These are phyloP conservation scores for Calliphora vomitoria DNA, from an alignment of 2,888 invertebrate genomes.

Conservation along the genomic window DNA sequence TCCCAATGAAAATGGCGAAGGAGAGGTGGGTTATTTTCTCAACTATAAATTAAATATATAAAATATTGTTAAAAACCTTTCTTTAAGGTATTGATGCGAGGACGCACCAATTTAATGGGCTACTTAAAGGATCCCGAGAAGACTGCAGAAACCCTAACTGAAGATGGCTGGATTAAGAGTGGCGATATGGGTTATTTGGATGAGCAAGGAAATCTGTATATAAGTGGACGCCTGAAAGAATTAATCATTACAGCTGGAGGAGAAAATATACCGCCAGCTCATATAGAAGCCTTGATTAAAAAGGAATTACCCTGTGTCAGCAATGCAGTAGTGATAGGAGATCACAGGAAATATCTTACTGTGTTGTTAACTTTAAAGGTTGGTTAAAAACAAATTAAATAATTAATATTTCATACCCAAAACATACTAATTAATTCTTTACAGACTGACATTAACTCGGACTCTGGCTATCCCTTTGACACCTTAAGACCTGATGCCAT, in stretches of 20 bases:
- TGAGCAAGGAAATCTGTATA: constrained; percentile 88
- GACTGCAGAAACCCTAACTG: constrained; percentile 89
- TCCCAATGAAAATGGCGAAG: constrained; percentile 90
- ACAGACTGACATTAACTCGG: constrained; percentile 88
- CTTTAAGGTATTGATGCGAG: constrained; percentile 88
- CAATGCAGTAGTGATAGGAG: constrained; percentile 94
- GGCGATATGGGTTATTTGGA: constrained; percentile 95
- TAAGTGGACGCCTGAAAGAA: constrained; percentile 92
- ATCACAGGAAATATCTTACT: constrained; percentile 93
- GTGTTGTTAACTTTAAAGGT: constrained; percentile 93
- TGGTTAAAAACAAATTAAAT: constrained; percentile 52
- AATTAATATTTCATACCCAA: not conserved
- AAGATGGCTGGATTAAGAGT: constrained; percentile 93
- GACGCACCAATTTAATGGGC: constrained; percentile 95
- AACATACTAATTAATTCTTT: not conserved
- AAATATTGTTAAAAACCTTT: not conserved
- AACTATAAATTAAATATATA: not conserved
- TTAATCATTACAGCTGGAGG: constrained; percentile 97
- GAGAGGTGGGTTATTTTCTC: constrained; percentile 85
- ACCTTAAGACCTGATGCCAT: constrained; percentile 87
- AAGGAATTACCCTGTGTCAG: constrained; percentile 90
- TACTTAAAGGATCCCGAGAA: constrained; percentile 90
- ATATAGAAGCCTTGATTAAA: constrained; percentile 92
- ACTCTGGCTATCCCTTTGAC: constrained; percentile 90
- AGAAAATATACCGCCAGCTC: constrained; percentile 94